These are phyloP conservation scores for Drosophila albomicans DNA, from an alignment of 1,140 invertebrate genomes.

Conservation along the genomic window DNA sequence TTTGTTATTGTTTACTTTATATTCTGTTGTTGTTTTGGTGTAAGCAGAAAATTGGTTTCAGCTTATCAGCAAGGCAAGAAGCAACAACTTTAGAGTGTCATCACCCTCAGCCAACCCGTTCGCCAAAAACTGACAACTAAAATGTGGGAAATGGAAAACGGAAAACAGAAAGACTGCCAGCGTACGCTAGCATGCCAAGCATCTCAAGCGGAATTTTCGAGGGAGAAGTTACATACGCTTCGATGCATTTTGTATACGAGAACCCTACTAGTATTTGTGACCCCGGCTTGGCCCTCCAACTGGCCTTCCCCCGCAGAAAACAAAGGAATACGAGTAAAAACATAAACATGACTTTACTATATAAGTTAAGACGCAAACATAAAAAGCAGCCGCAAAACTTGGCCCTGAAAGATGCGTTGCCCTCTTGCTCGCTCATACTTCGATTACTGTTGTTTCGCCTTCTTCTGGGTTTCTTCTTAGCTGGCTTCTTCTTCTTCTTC, in stretches of 20 bases:
- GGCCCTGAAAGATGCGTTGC: slow-evolving; percentile 30
- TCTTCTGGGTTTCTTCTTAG: too few species aligned
- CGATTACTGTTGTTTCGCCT: background rate
- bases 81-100: slow-evolving; percentile 30
- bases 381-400: slow-evolving; percentile 34
- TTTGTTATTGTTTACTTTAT: slow-evolving; percentile 11
- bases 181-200: background rate
- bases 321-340: slow-evolving; percentile 33
- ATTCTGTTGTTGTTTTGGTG: slow-evolving; percentile 8
- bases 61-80: slow-evolving; percentile 29
- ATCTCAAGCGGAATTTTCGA: slow-evolving; percentile 6
- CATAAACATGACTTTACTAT: slow-evolving; percentile 44
- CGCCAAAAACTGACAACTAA: background rate
- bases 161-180: background rate
- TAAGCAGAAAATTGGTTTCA: slow-evolving; percentile 18
- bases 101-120: slow-evolving; percentile 14
- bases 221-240: slow-evolving; percentile 25
- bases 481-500: background rate
- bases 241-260: slow-evolving; percentile 30
- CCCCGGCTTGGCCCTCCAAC: background rate
- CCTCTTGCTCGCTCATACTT: background rate
- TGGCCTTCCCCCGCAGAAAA: slow-evolving; percentile 2
- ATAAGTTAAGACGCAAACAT: slow-evolving; percentile 31
- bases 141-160: slow-evolving; percentile 3
- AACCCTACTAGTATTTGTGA: slow-evolving; percentile 6